phyloP scores from a whole-genome alignment of 2,113 vertebrate genomes.

The Phylloscopus whistleri region DNA sequence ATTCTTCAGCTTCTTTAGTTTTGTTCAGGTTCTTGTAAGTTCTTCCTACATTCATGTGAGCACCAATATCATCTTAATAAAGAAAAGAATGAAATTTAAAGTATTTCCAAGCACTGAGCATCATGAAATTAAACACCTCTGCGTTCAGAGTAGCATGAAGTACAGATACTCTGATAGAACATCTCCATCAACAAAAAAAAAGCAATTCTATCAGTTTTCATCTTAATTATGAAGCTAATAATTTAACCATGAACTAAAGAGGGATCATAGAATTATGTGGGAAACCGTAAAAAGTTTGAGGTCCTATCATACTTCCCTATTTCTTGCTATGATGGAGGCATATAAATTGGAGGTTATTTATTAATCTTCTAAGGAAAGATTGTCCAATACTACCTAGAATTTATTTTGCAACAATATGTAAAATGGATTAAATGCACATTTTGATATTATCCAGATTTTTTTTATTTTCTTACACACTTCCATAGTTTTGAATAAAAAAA shows the following conservation, averaged over 20 bases:
- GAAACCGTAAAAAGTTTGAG: background rate
- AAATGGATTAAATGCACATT: background rate
- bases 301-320: background rate
- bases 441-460: background rate
- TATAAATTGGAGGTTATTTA: background rate
- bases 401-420: background rate
- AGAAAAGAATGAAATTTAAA: background rate
- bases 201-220: background rate
- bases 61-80: constrained; percentile 91
- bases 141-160: background rate
- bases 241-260: background rate
- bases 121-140: background rate
- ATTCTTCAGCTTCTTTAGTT: constrained; percentile 94
- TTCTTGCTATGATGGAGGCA: background rate
- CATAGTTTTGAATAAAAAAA: background rate
- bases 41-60: constrained; percentile 98
- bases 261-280: background rate
- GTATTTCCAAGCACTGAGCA: background rate
- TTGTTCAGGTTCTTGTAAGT: constrained; percentile 97
- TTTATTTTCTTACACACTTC: background rate
- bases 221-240: background rate
- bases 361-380: background rate
- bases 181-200: background rate
- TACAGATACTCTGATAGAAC: background rate
- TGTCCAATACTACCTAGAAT: background rate